phyloP scores from a whole-genome alignment of 2,797 vertebrate genomes.

The Rallus crepitans region DNA sequence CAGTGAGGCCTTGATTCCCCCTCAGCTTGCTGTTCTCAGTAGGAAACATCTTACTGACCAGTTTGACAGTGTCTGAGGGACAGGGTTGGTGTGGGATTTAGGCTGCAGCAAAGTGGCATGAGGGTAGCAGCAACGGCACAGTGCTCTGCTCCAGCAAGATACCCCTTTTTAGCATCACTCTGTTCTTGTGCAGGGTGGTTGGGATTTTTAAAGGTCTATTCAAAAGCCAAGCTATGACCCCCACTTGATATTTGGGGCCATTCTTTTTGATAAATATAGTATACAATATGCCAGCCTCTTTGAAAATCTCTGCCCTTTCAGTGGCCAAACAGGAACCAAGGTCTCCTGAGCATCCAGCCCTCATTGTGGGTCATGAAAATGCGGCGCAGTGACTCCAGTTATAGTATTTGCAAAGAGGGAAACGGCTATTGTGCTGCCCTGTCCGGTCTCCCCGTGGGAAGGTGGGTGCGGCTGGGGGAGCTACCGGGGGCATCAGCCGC shows the following conservation, averaged over 20 bases:
- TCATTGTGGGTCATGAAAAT: slow-evolving; percentile 28
- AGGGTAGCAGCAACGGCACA: not conserved
- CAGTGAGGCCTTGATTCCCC: not conserved
- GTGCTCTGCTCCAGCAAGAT: not conserved
- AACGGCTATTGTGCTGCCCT: slow-evolving; percentile 49
- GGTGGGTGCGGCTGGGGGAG: not conserved
- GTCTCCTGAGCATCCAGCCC: not conserved
- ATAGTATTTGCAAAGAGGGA: slow-evolving; percentile 46
- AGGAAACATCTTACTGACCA: not conserved
- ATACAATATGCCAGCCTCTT: not conserved
- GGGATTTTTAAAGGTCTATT: not conserved
- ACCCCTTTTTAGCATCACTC: not conserved
- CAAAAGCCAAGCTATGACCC: not conserved
- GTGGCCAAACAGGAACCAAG: slow-evolving; percentile 25
- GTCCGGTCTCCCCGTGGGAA: slow-evolving; percentile 30
- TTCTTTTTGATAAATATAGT: slow-evolving; percentile 30
- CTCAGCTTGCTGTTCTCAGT: not conserved
- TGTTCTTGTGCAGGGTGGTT: not conserved
- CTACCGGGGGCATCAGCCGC: not conserved
- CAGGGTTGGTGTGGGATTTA: not conserved
- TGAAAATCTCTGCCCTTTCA: not conserved
- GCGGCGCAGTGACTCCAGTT: not conserved
- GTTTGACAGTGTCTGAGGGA: not conserved
- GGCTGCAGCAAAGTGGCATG: not conserved
- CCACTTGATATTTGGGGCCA: not conserved